phyloP scores from a whole-genome alignment of 2,797 vertebrate genomes.

The Morus bassanus region DNA sequence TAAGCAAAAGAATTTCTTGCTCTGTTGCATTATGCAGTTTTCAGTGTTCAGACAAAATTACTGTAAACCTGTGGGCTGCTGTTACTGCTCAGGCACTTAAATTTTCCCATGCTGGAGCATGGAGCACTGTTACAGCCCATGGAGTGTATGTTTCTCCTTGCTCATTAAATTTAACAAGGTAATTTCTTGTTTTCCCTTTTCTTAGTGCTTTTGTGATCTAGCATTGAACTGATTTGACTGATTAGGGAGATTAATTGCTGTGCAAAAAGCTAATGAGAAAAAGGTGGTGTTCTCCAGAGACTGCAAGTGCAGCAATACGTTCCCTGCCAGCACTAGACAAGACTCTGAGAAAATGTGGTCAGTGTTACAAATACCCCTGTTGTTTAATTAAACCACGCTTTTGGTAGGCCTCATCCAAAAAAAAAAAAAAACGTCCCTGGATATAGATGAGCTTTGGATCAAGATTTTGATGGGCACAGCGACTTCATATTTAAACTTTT shows the following conservation, averaged over 20 bases:
- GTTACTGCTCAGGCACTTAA: slow-evolving; percentile 13
- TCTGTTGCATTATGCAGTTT: not conserved
- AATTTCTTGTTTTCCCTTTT: slow-evolving; percentile 64
- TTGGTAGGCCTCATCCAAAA: not conserved
- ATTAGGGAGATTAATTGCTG: slow-evolving; percentile 65
- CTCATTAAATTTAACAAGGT: slow-evolving; percentile 66
- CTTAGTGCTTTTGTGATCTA: slow-evolving; percentile 50
- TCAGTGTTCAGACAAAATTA: not conserved
- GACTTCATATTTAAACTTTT: not conserved
- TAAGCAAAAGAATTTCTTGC: not conserved
- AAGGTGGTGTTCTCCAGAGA: slow-evolving; percentile 35
- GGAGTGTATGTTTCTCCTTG: slow-evolving; percentile 38
- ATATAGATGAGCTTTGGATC: not conserved
- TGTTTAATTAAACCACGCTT: not conserved
- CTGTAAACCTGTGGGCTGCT: not conserved
- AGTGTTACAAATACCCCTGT: not conserved
- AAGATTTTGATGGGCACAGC: not conserved
- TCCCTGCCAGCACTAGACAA: not conserved
- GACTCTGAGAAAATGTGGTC: not conserved
- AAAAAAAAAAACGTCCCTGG: not conserved
- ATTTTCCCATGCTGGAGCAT: not conserved
- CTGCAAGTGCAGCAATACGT: slow-evolving; percentile 4
- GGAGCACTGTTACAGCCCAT: not conserved
- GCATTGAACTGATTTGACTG: slow-evolving; percentile 53
- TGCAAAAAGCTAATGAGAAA: slow-evolving; percentile 61